Conservation (phyloP, 2,113 vertebrate species). For the Podilymbus podiceps region DNA sequence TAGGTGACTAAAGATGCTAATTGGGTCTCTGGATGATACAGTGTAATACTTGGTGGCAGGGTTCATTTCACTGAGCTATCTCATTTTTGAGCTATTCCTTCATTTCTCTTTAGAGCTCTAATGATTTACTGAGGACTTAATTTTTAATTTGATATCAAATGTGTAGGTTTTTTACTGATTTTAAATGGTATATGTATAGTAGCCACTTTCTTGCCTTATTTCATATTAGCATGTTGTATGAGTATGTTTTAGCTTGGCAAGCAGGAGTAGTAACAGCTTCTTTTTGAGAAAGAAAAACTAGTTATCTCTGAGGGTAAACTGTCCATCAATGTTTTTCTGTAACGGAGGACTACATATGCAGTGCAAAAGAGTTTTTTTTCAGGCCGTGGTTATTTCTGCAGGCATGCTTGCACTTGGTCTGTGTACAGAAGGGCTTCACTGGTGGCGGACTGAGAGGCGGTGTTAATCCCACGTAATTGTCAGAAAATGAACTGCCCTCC, state of each 20-base stretch:
- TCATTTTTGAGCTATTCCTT: constrained; percentile 13
- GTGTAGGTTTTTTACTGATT: not conserved
- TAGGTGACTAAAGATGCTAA: constrained; percentile 58
- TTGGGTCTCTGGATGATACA: constrained; percentile 52
- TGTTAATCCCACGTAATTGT: rapidly evolving
- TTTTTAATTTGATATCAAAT: not conserved
- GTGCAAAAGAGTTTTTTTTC: not conserved
- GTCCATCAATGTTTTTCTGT: rapidly evolving
- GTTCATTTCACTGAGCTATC: constrained; percentile 26
- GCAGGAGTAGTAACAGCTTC: not conserved
- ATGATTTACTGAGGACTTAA: not conserved
- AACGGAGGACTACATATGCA: rapidly evolving
- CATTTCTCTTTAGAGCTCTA: not conserved
- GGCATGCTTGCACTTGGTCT: not conserved
- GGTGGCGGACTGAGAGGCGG: not conserved
- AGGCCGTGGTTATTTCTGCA: not conserved
- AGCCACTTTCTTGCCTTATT: not conserved
- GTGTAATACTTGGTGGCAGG: constrained; percentile 30
- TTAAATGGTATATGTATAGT: not conserved
- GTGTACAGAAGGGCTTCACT: not conserved
- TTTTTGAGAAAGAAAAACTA: not conserved
- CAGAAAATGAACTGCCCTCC: not conserved
- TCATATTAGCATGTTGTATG: rapidly evolving
- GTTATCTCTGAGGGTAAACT: not conserved
- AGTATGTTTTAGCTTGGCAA: not conserved